Evolutionary conservation across 2,888 invertebrate species (phyloP).

Genomic region (Lithophane socia): DNA sequence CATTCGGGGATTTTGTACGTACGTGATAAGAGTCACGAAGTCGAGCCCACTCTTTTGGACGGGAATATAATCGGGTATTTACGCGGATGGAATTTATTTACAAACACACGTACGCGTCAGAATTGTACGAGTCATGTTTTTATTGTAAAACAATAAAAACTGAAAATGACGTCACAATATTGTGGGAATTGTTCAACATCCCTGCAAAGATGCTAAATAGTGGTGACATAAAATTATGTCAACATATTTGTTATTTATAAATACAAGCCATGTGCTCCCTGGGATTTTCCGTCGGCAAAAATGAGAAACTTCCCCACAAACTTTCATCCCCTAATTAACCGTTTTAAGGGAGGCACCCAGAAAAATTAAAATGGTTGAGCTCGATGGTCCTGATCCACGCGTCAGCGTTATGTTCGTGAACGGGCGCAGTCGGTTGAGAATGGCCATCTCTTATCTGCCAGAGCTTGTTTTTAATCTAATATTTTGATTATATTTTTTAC

Average conservation of each 20-base stretch:
- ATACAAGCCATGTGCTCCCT: not conserved
- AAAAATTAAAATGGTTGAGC: too few species aligned
- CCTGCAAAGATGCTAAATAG: not conserved
- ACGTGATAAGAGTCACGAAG: constrained; percentile 18
- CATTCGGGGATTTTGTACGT: constrained; percentile 1
- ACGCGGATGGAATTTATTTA: constrained; percentile 15
- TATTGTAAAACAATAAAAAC: too few species aligned
- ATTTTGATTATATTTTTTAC: too few species aligned
- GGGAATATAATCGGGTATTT: constrained; percentile 21
- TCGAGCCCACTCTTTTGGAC: not conserved
- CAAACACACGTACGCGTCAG: constrained; percentile 25
- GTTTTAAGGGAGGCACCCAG: not conserved
- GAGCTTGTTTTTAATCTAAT: too few species aligned
- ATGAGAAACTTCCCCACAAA: not conserved
- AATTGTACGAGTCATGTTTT: not conserved
- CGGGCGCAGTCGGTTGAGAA: too few species aligned
- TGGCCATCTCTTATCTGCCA: too few species aligned
- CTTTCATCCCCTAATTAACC: not conserved
- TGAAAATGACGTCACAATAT: constrained; percentile 3
- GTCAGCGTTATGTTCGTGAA: too few species aligned
- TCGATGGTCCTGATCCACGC: too few species aligned
- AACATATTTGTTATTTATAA: not conserved
- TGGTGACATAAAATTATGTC: constrained; percentile 5
- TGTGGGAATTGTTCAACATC: constrained; percentile 1
- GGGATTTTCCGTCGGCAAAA: not conserved